Evolutionary conservation across 2,888 invertebrate species (phyloP).

Genomic region (Cerastis rubricosa): DNA sequence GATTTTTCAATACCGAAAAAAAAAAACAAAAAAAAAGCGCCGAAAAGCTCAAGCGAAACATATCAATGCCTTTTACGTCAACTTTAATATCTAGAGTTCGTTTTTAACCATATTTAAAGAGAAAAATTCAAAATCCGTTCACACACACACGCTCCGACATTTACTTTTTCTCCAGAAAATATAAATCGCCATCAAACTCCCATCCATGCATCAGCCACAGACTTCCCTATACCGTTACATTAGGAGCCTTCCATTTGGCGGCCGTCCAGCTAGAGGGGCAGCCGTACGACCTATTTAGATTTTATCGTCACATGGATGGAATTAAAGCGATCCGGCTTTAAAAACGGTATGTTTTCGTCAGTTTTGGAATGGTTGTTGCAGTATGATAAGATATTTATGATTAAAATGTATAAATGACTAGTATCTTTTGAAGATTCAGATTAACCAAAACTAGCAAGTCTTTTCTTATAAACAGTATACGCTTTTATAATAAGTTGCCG

Average conservation of each 20-base stretch:
- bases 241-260: conserved; percentile 64
- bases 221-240: conserved; percentile 65
- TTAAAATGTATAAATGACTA: not conserved
- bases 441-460: too few species aligned
- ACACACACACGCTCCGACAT: not conserved
- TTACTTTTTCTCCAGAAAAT: conserved; percentile 24
- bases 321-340: conserved; percentile 59
- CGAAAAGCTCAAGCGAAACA: not conserved
- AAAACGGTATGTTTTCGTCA: conserved; percentile 53
- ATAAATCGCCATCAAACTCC: conserved; percentile 59
- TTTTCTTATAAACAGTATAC: too few species aligned
- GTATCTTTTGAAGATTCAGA: not conserved
- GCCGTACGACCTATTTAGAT: conserved; percentile 67
- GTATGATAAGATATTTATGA: not conserved
- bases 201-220: conserved; percentile 59
- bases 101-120: not conserved
- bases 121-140: not conserved
- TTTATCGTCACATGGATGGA: conserved; percentile 60
- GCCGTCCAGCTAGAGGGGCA: conserved; percentile 53
- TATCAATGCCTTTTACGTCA: not conserved
- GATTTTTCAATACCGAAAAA: too few species aligned
- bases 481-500: too few species aligned
- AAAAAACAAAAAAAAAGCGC: too few species aligned
- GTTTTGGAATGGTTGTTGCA: conserved; percentile 25
- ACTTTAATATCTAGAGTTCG: not conserved